Percentiles rank a stretch among this genome's conserved stretches.
Evolutionary conservation across 2,888 invertebrate species (phyloP).

Genomic region (Eristalis tenax): DNA sequence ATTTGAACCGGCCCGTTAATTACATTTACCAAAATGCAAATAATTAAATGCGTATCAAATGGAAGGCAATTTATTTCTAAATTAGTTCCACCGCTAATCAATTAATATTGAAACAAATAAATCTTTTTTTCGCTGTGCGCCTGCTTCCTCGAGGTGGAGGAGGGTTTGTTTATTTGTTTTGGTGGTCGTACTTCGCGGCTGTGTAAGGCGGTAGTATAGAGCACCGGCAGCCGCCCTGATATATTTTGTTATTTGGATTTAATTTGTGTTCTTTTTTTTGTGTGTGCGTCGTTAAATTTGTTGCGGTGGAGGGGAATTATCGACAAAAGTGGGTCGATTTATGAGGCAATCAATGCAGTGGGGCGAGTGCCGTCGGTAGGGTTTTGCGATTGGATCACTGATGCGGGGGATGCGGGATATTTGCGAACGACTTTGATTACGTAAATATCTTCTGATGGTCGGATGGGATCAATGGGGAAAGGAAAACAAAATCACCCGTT

Average conservation of each 20-base stretch:
- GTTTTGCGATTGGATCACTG: no score
- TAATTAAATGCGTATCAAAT: conserved; percentile 48
- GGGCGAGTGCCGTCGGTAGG: not conserved
- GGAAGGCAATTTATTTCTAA: conserved; percentile 46
- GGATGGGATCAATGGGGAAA: not conserved
- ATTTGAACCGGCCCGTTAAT: conserved; percentile 40
- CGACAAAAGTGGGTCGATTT: conserved; percentile 28
- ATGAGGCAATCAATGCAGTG: conserved; percentile 30
- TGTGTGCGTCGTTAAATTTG: conserved; percentile 14
- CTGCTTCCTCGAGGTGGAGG: not conserved
- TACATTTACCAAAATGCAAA: conserved; percentile 39
- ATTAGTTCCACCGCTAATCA: conserved; percentile 65
- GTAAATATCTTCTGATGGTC: not conserved
- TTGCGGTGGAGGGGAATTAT: conserved; percentile 53
- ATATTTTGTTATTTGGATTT: conserved; percentile 40
- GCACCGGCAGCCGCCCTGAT: conserved; percentile 10
- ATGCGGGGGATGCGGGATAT: not conserved
- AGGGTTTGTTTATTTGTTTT: conserved; percentile 40
- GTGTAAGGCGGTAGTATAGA: not conserved
- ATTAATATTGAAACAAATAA: conserved; percentile 61
- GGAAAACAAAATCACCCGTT: no score
- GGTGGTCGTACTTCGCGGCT: conserved; percentile 29
- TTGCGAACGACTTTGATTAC: not conserved
- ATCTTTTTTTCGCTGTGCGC: not conserved
- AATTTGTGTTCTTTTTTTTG: conserved; percentile 27